phyloP scores from a whole-genome alignment of 2,797 vertebrate genomes.

The Lepilemur septentrionalis region DNA sequence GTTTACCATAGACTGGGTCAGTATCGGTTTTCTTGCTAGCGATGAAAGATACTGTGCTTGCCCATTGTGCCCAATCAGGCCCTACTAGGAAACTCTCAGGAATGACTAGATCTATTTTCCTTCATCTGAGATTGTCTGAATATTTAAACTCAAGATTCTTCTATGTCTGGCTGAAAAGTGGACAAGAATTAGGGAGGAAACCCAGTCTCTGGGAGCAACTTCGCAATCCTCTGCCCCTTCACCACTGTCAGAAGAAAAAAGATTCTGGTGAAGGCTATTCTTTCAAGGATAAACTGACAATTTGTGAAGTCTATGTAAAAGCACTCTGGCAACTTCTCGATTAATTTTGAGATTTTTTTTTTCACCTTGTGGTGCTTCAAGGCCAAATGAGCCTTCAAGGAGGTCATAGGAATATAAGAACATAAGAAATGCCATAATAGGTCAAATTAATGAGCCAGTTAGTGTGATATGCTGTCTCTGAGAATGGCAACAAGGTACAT shows the following conservation, averaged over 20 bases:
- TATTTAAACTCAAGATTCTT: conserved; percentile 58
- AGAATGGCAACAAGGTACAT: conserved; percentile 44
- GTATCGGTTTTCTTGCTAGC: conserved; percentile 30
- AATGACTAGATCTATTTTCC: conserved; percentile 1
- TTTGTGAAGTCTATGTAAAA: conserved; percentile 56
- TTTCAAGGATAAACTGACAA: conserved; percentile 60
- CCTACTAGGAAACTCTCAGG: conserved; percentile 24
- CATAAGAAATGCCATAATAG: conserved; percentile 73
- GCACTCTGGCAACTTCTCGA: conserved; percentile 49
- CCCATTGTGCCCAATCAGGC: conserved; percentile 24
- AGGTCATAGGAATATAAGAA: conserved; percentile 63
- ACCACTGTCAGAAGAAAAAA: neutral
- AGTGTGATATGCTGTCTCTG: conserved; percentile 26
- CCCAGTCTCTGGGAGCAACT: neutral
- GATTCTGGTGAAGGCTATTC: conserved; percentile 3
- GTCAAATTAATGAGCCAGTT: conserved; percentile 76
- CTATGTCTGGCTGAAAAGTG: neutral
- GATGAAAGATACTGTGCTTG: conserved; percentile 46
- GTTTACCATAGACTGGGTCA: conserved; percentile 47
- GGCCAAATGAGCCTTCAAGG: conserved; percentile 68
- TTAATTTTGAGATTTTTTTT: conserved; percentile 69
- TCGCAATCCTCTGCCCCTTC: neutral
- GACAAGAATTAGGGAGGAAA: conserved; percentile 35
- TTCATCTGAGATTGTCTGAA: conserved; percentile 49
- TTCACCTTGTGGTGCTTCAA: conserved; percentile 71